Evolutionary conservation across 2,797 vertebrate genomes (phyloP).

Genomic region (Fundulus diaphanus): DNA sequence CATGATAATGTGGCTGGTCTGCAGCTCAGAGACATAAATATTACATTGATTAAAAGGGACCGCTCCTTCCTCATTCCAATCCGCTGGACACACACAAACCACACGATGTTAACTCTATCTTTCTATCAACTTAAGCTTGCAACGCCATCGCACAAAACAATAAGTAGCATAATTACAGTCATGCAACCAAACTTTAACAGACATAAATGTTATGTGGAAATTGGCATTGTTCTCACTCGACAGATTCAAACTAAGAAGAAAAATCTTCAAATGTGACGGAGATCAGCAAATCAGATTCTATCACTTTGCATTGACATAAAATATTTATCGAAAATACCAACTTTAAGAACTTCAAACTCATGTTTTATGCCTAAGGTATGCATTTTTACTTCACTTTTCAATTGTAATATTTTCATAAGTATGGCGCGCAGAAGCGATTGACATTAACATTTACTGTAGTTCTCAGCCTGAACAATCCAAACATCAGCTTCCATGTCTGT

Average conservation of each 20-base stretch:
- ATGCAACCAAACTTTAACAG: conserved; percentile 28
- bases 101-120: conserved; percentile 66
- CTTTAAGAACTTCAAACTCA: neutral
- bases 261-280: conserved; percentile 9
- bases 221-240: conserved; percentile 19
- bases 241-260: conserved; percentile 19
- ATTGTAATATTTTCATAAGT: neutral
- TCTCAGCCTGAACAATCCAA: conserved; percentile 54
- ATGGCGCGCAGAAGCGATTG: conserved; percentile 13
- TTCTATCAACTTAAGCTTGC: conserved; percentile 64
- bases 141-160: conserved; percentile 34
- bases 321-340: neutral
- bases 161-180: conserved; percentile 47
- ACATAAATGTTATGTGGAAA: conserved; percentile 35
- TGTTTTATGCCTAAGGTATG: neutral
- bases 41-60: conserved; percentile 83
- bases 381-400: neutral
- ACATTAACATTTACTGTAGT: conserved; percentile 42
- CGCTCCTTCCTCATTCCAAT: conserved; percentile 53
- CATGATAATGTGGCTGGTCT: conserved; percentile 81
- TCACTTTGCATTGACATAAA: neutral
- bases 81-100: conserved; percentile 65
- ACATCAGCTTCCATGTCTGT: conserved; percentile 33
- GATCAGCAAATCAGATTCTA: neutral
- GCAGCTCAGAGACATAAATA: conserved; percentile 75